A percentile compares a stretch with the other conserved stretches of the same genome.
phyloP scores from a whole-genome alignment of 2,888 invertebrate species.

The Erynnis tages region DNA sequence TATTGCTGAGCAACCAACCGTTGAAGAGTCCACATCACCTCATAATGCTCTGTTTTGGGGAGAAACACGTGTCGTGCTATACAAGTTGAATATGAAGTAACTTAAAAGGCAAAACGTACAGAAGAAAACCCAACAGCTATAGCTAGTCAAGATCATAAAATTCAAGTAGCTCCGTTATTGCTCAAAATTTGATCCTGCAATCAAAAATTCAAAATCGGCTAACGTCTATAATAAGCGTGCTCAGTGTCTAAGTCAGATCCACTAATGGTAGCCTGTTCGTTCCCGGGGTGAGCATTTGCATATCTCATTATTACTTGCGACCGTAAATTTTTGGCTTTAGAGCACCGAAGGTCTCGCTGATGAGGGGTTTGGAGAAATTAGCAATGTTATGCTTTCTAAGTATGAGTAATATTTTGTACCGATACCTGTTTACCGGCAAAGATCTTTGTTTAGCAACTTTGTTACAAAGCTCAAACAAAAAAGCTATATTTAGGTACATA shows the following conservation, averaged over 20 bases:
- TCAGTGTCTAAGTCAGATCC: conserved; percentile 53
- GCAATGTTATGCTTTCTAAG: conserved; percentile 61
- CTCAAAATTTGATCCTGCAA: conserved; percentile 15
- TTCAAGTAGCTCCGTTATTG: conserved; percentile 16
- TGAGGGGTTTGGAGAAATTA: conserved; percentile 51
- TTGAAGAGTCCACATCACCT: too few species aligned
- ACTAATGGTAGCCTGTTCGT: conserved; percentile 60
- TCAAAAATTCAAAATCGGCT: conserved; percentile 40
- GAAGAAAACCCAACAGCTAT: conserved; percentile 10
- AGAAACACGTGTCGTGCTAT: too few species aligned
- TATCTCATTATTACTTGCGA: conserved; percentile 71
- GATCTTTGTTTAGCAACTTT: too few species aligned
- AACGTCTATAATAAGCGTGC: conserved; percentile 58
- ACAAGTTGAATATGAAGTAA: too few species aligned
- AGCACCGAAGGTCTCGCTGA: conserved; percentile 30
- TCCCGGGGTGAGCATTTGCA: conserved; percentile 62
- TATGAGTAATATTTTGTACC: conserved; percentile 7
- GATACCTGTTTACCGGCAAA: background rate
- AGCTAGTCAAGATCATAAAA: background rate
- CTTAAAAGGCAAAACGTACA: background rate
- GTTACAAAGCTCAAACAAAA: too few species aligned
- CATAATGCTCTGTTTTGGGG: too few species aligned
- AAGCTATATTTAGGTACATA: too few species aligned
- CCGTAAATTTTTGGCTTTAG: conserved; percentile 59
- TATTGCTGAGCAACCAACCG: too few species aligned